Base-by-base conservation (phyloP, 2,113 vertebrate genomes). In the Paratilapia polleni region DNA sequence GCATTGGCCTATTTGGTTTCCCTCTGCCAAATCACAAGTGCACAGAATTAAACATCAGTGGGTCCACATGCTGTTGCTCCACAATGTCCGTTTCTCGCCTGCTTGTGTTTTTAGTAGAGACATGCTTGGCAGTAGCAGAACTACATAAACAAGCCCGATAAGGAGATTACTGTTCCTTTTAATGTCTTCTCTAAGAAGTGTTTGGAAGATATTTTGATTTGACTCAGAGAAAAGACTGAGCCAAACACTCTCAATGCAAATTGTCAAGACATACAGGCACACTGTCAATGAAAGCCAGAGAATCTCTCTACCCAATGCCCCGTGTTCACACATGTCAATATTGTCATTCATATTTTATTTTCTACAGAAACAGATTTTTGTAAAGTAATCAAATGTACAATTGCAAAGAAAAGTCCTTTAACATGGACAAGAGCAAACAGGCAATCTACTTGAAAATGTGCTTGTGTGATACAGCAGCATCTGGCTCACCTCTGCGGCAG, bases 401-500 rank as follows among this genome's bases (percentile, higher is more conserved):
- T 49, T 73, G 43, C 14, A 31, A 0, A 52, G 52, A n/a, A 70
- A 57, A 82, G 61, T n/a, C 28, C 2, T 60, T n/a, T 41, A 6
- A 56, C 3, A n/a, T 1, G 2, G 47, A 31, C 22, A 62, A 43
- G 87, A 75, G 24, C 62, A 73, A 83, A 87, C 19, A 57, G 41
- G 60, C 49, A 54, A 26, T 57, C 60, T 66, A 34, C n/a, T 63
- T 41, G 47, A 82, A 82, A 82, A 76, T 34, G 54, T 88, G 56
- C 89, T 41, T 38, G 81, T 85, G 82, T 56, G 80, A 87, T 75
- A 31, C 28, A 38, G 77, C 43, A 81, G 85, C 63, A 68, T 90
- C 63, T 61, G 80, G 81, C 94, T 97, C 95, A 99, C 98, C 97
- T 99, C 98, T 59, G 97, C 97, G 15, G 97, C 97, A 80, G 98